These are phyloP conservation scores for Megamerina dolium DNA, from an alignment of 2,888 invertebrate genomes.

Conservation along the genomic window DNA sequence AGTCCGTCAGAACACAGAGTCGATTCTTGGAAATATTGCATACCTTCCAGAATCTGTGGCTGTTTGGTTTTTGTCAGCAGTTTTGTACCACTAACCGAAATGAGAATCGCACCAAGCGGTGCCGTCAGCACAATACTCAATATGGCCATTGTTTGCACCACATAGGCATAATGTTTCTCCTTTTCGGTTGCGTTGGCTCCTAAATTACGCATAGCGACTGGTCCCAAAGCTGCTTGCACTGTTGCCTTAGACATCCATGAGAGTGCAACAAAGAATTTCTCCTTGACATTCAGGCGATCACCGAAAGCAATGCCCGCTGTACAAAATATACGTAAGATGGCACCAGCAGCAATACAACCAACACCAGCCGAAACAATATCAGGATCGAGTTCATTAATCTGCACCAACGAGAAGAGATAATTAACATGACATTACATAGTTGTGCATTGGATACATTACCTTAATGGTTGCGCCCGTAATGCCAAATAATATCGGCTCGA, in stretches of 20 bases:
- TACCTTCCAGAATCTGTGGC: slow-evolving; percentile 62
- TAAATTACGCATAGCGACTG: slow-evolving; percentile 67
- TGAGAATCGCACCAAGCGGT: slow-evolving; percentile 75
- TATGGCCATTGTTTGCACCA: slow-evolving; percentile 69
- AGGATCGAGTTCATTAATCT: slow-evolving; percentile 65
- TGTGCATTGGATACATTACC: slow-evolving; percentile 36
- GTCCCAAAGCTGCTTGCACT: slow-evolving; percentile 87
- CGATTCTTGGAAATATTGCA: slow-evolving; percentile 4
- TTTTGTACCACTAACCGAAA: slow-evolving; percentile 70
- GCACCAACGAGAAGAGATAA: slow-evolving; percentile 8
- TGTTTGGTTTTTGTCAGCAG: slow-evolving; percentile 72
- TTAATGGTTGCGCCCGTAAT: slow-evolving; percentile 88
- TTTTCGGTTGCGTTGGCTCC: slow-evolving; percentile 47
- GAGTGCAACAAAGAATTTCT: slow-evolving; percentile 84
- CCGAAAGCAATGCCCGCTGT: slow-evolving; percentile 68
- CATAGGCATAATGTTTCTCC: slow-evolving; percentile 60
- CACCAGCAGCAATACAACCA: slow-evolving; percentile 62
- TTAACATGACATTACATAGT: not conserved
- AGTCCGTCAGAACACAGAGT: not conserved
- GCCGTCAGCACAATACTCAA: slow-evolving; percentile 80
- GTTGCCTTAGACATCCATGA: slow-evolving; percentile 97
- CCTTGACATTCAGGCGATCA: slow-evolving; percentile 77
- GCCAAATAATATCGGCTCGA: slow-evolving; percentile 90
- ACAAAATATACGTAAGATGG: slow-evolving; percentile 59
- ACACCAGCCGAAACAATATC: slow-evolving; percentile 64